phyloP scores from a whole-genome alignment of 2,888 invertebrate species.

The Microplitis deprimator region DNA sequence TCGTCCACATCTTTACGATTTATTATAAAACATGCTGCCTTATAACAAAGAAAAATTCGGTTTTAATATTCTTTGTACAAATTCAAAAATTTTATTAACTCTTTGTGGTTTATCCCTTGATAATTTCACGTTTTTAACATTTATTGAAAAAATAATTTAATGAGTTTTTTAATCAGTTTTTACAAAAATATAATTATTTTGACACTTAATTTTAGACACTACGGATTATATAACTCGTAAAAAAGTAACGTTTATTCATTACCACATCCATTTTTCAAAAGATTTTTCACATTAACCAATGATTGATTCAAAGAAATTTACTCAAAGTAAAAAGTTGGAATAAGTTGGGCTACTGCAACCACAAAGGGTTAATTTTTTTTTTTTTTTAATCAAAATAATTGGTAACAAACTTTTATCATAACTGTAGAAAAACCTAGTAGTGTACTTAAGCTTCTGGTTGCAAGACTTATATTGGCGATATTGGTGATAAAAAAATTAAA shows the following conservation, averaged over 20 bases:
- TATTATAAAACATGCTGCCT: constrained; percentile 7
- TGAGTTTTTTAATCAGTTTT: too few relatives aligned
- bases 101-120: not conserved
- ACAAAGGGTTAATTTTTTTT: not conserved
- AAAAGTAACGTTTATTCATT: too few relatives aligned
- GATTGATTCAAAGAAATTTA: too few relatives aligned
- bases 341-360: not conserved
- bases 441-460: constrained; percentile 15
- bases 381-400: not conserved
- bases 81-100: not conserved
- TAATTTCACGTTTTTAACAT: not conserved
- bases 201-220: too few relatives aligned
- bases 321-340: not conserved
- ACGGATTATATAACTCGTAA: too few relatives aligned
- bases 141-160: not conserved
- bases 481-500: not conserved
- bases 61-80: not conserved
- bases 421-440: constrained; percentile 15
- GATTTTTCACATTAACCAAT: too few relatives aligned
- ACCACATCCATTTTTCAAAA: too few relatives aligned
- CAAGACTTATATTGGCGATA: constrained; percentile 20
- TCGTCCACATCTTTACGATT: constrained; percentile 15
- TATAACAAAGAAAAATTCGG: not conserved
- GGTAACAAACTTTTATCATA: not conserved
- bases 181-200: too few relatives aligned